Evolutionary conservation across 2,888 invertebrate genomes (phyloP).

Genomic region (Autographa pulchrina): DNA sequence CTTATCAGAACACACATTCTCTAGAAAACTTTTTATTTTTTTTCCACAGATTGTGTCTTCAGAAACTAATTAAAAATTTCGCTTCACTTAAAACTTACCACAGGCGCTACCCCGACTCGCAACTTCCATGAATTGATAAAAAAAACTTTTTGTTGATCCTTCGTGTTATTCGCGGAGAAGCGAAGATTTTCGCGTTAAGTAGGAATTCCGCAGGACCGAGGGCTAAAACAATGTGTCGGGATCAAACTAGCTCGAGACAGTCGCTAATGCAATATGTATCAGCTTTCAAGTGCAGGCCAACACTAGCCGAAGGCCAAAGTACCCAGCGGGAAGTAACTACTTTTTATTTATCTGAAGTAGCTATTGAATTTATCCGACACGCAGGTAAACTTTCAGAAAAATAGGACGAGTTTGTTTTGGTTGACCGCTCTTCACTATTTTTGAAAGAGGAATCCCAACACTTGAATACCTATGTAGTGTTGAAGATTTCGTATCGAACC

Average conservation of each 20-base stretch:
- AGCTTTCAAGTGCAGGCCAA: constrained; percentile 65
- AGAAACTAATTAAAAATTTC: constrained; percentile 59
- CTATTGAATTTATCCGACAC: constrained; percentile 53
- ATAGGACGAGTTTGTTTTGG: constrained; percentile 38
- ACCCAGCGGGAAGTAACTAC: constrained; percentile 52
- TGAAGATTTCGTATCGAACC: not conserved
- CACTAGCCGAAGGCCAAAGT: constrained; percentile 52
- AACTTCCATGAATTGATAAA: constrained; percentile 61
- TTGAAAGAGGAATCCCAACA: constrained; percentile 3
- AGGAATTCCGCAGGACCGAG: constrained; percentile 57
- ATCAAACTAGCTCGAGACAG: constrained; percentile 71
- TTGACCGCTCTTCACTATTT: constrained; percentile 21
- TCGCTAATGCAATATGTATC: constrained; percentile 81
- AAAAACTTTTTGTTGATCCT: constrained; percentile 63
- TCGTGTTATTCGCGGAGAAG: constrained; percentile 56
- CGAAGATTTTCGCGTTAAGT: constrained; percentile 55
- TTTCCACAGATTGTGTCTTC: constrained; percentile 48
- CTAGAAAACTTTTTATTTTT: constrained; percentile 37
- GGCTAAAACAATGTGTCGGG: constrained; percentile 72
- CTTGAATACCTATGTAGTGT: not conserved
- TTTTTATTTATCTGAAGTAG: constrained; percentile 57
- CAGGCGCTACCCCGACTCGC: constrained; percentile 43
- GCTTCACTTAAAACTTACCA: constrained; percentile 53
- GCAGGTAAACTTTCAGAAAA: constrained; percentile 38
- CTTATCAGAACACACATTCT: constrained; percentile 32